Percentiles rank a stretch among this genome's conserved stretches.
Evolutionary conservation across 2,888 invertebrate species (phyloP).

Genomic region (Drosophila siamana): DNA sequence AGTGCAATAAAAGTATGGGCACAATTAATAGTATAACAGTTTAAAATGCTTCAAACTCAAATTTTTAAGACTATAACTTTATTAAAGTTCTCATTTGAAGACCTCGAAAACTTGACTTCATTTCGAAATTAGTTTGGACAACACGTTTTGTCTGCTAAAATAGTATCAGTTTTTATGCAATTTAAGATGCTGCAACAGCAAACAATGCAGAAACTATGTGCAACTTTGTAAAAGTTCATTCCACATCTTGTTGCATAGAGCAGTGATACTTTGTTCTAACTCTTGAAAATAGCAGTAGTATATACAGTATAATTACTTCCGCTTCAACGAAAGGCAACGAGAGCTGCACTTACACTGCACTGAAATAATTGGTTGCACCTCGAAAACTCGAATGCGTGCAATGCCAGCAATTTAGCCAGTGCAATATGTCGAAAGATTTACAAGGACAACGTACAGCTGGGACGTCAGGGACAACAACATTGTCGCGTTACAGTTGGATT

Average conservation of each 20-base stretch:
- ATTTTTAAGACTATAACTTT: too few species aligned
- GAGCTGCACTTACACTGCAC: background rate
- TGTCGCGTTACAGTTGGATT: constrained; percentile 30
- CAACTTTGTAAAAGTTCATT: background rate
- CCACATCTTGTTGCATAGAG: background rate
- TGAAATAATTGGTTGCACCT: constrained; percentile 14
- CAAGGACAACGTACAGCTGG: constrained; percentile 25
- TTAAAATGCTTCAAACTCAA: too few species aligned
- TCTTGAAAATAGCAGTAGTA: background rate
- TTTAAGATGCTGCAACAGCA: background rate
- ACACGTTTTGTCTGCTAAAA: background rate
- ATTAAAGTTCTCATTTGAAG: too few species aligned
- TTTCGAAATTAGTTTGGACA: background rate
- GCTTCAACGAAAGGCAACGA: background rate
- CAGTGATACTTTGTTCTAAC: background rate
- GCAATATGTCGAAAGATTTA: constrained; percentile 59
- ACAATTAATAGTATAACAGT: too few species aligned
- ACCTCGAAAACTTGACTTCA: background rate
- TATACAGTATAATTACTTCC: constrained; percentile 5
- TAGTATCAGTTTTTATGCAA: background rate
- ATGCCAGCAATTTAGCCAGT: constrained; percentile 51
- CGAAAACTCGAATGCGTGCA: constrained; percentile 4
- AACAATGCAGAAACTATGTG: background rate
- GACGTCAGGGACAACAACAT: constrained; percentile 19
- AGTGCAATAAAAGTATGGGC: too few species aligned